Evolutionary conservation across 2,797 vertebrate genomes (phyloP).

Genomic region (Sibirionetta formosa): DNA sequence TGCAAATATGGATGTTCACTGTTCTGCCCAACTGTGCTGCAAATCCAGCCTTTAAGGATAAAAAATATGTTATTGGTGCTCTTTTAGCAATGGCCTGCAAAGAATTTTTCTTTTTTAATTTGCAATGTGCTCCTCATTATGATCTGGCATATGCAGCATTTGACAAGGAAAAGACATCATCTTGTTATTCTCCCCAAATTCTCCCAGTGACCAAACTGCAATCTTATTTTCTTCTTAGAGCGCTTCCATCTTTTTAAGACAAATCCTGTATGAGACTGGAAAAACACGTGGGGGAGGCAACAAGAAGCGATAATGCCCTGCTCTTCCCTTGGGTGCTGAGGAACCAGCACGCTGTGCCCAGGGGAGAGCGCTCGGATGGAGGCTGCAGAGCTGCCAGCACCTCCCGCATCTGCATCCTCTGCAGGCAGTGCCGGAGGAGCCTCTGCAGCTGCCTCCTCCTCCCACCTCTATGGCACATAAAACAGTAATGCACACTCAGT

Average conservation of each 20-base stretch:
- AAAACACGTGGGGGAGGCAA: rapidly evolving
- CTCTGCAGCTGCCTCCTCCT: neutral
- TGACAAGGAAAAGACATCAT: neutral
- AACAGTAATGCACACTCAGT: neutral
- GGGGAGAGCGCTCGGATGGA: neutral
- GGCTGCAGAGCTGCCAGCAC: neutral
- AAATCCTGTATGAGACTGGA: neutral
- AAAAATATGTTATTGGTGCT: neutral
- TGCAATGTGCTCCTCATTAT: neutral
- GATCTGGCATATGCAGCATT: neutral
- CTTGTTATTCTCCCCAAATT: neutral
- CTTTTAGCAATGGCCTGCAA: neutral
- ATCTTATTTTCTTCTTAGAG: neutral
- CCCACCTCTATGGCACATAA: neutral
- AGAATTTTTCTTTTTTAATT: neutral
- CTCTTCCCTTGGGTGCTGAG: neutral
- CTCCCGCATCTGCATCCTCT: neutral
- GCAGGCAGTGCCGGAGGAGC: rapidly evolving
- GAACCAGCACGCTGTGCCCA: neutral
- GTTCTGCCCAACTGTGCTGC: neutral
- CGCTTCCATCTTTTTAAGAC: neutral
- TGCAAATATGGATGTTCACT: neutral
- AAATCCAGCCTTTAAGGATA: neutral
- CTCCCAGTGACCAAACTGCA: neutral
- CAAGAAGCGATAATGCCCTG: neutral